Evolutionary conservation across 2,113 vertebrate species (phyloP).

Genomic region (Herpailurus yagouaroundi): DNA sequence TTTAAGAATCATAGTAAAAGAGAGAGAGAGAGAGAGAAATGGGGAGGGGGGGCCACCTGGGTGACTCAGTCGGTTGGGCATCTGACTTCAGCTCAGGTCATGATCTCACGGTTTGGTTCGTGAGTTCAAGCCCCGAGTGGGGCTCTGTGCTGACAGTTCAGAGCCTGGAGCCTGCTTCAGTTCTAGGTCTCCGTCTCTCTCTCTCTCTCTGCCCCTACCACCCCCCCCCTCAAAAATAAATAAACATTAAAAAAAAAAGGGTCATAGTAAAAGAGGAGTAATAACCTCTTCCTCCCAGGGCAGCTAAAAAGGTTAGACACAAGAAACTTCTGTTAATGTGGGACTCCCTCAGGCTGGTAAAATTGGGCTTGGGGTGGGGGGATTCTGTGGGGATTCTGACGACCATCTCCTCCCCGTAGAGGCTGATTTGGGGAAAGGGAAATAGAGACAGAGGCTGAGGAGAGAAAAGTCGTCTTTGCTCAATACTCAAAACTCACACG

Average conservation of each 20-base stretch:
- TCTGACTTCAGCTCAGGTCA: no score
- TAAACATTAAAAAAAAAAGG: neutral
- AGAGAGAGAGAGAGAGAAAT: fast-evolving
- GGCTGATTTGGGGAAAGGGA: neutral
- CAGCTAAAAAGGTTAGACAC: neutral
- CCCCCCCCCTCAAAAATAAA: neutral
- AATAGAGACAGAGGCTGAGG: neutral
- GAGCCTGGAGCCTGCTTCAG: no score
- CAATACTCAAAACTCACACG: fast-evolving
- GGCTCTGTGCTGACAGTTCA: no score
- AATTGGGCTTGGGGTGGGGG: neutral
- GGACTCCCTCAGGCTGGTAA: neutral
- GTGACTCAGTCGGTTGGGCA: no score
- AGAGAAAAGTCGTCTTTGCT: neutral
- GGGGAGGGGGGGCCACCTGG: no score
- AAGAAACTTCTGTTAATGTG: neutral
- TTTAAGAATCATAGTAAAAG: neutral
- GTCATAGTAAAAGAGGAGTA: neutral
- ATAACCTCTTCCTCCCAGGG: neutral
- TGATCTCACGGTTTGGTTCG: no score
- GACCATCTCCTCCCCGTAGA: neutral
- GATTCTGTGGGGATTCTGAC: neutral
- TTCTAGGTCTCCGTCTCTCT: no score
- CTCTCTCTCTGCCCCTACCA: no score
- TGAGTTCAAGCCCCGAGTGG: no score